Base-by-base conservation (phyloP, 2,113 vertebrate genomes). In the Phyllostomus hastatus region DNA sequence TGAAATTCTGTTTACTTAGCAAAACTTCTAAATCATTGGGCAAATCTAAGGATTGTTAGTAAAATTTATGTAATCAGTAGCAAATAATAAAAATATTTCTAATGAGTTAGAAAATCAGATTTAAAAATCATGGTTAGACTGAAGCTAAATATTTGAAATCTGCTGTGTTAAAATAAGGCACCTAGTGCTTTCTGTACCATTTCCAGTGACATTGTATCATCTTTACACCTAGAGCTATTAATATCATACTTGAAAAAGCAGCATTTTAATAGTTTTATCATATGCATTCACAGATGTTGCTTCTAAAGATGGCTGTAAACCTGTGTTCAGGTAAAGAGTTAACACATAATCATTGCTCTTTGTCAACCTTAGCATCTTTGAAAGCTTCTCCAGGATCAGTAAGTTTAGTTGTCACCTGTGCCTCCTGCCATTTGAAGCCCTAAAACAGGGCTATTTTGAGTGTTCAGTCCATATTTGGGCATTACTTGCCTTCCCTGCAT, bases 31-130 rank as follows among this genome's bases (percentile, higher is more conserved):
- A 64, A 57, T 94, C 14, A 72, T 0, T 70, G 48, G 54, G 22
- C 67, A 92, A 92, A 81, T 17, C 7, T 81, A 92, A 81, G 48
- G 16, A 88, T 81, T 70, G 75, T 69, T 17, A 82, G 10, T 90
- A 84, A 80, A 92, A 90, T 64, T 54, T 75, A 38, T 52, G 6
- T 28, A 90, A 61, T 90, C n/a, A 93, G n/a, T 43, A 95, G 67
- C 15, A 78, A 78, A 84, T 59, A 17, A 73, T 94, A 59, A 92
- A 50, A 92, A 73, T 94, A 59, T 70, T 95, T 97, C 83, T 80
- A 90, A 81, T 70, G 11, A 83, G 9, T 90, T 91, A 84, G 69
- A 82, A 97, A 96, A 91, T 61, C n/a, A 83, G 48, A 88, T 70
- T 85, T 14, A 96, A 85, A 91, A 38, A 95, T 66, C 12, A 50